Evolutionary conservation across 2,888 invertebrate species (phyloP).

Genomic region (Cephonodes hylas): DNA sequence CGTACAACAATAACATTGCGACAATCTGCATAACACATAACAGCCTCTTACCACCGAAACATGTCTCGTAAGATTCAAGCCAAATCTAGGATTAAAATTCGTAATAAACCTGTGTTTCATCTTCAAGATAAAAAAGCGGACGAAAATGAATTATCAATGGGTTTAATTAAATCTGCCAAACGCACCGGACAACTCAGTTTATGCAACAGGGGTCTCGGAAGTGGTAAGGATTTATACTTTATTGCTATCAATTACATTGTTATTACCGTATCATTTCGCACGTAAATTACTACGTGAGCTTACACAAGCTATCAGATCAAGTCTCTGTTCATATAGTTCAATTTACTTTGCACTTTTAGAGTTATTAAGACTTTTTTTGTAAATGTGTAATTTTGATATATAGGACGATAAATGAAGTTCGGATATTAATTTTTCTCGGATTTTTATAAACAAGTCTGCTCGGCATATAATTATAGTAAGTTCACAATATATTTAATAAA

Average conservation of each 20-base stretch:
- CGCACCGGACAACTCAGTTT: slow-evolving; percentile 91
- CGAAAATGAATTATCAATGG: slow-evolving; percentile 84
- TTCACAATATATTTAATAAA: no score
- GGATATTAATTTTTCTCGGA: no score
- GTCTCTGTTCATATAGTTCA: no score
- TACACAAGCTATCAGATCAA: no score
- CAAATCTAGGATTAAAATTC: slow-evolving; percentile 62
- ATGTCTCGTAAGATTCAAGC: slow-evolving; percentile 62
- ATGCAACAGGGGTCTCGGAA: slow-evolving; percentile 86
- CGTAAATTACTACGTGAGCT: no score
- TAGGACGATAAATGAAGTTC: no score
- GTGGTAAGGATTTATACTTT: slow-evolving; percentile 77
- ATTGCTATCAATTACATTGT: slow-evolving; percentile 4
- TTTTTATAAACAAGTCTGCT: slow-evolving; percentile 8
- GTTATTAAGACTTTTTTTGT: no score
- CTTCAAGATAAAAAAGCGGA: slow-evolving; percentile 87
- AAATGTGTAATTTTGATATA: no score
- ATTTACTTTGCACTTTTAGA: no score
- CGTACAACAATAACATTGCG: slow-evolving; percentile 5
- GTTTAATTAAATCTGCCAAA: slow-evolving; percentile 89
- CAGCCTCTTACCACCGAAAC: slow-evolving; percentile 16
- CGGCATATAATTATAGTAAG: no score
- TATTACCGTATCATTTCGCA: not conserved
- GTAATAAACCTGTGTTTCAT: slow-evolving; percentile 83
- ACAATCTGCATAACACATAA: not conserved